Evolutionary conservation across 2,888 invertebrate species (phyloP), one percentile per base, ranked within the genome.

Genomic region (Synergus gifuensis): DNA sequence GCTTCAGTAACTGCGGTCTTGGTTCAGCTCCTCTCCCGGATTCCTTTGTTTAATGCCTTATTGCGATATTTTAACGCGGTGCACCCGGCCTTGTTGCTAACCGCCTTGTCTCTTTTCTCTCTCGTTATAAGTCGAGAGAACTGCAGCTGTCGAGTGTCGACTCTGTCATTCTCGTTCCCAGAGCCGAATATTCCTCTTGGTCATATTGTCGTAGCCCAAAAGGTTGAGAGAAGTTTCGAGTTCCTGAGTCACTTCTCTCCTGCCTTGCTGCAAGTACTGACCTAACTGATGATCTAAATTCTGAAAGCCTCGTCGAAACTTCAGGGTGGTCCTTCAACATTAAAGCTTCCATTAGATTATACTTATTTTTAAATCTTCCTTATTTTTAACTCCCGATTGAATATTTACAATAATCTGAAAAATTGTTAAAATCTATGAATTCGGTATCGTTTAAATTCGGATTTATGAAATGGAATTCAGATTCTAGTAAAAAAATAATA

Each of bases 11-110:
- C 87, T 86, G 28, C 83, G 88, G 90, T 90, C 88, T 89, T 90
- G 90, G 84, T 89, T 89, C 89, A 89, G 90, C 87, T 90, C 86
- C 88, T 87, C 82, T 82, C 86, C 84, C 86, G 88, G 87, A 91
- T 90, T 90, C 90, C 91, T 90, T 91, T 89, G 90, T 90, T 91
- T 90, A 90, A 89, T 89, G 88, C 88, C 89, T 89, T 89, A 89
- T 89, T 89, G 88, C 88, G 88, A 89, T 90, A 90, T 90, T 89
- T 89, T 90, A 87, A 88, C 87, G 86, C 84, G 84, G 84, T 82
- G 86, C 87, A 83, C 85, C 78, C 64, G 79, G 64, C 66, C 86
- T 73, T 73, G 87, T 87, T 87, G 87, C 87, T 85, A 87, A 84
- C 86, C 86, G 85, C 83, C 81, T 73, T 73, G 77, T 73, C 84